Base-by-base conservation (phyloP, 2,113 vertebrate species). In the Pedionomus torquatus region DNA sequence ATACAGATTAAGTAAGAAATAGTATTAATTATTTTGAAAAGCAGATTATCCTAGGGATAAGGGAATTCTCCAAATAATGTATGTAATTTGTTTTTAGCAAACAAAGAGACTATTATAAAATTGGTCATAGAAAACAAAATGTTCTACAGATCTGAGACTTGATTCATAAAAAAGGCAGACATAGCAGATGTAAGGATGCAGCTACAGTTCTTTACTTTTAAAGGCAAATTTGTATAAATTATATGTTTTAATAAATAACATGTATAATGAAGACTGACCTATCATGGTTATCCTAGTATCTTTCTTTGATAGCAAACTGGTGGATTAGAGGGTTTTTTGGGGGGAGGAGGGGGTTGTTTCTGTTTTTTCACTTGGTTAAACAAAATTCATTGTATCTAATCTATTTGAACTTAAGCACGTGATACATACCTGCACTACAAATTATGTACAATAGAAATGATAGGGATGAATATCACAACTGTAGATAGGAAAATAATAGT, bases 281-380 rank as follows among this genome's bases (percentile, higher is more conserved):
- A 48, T 17, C 17, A 26, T 1, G 4, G 28, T 6, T 26, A 64
- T 15, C 33, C 10, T 26, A 37, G 4, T 37, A 4, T 43, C 44
- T 57, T 23, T 51, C 39, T 64, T 60, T 58, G 20, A 69, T 12
- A 69, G 9, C 7, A 60, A 78, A 17, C 7, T 43, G 4, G 4
- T 31, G 12, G 10, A 12, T 31, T 43, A 49, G n/a, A 12, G 6
- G 7, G 17, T 61, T 55, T 17, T 24, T 33, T 10, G 13, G 2
- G 39, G 17, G 24, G 31, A 4, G 3, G 7, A 3, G 30, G 1
- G 2, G 1, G 2, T 2, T 41, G 33, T 7, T 19, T 24, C 37
- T 46, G 1, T 1, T 43, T 75, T 48, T 7, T 13, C 31, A 5
- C 3, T 10, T 7, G 7, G 2, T 37, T 85, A 44, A 81, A 68